Evolutionary conservation across 2,888 invertebrate genomes (phyloP).

Genomic region (Drosophila demipolita): DNA sequence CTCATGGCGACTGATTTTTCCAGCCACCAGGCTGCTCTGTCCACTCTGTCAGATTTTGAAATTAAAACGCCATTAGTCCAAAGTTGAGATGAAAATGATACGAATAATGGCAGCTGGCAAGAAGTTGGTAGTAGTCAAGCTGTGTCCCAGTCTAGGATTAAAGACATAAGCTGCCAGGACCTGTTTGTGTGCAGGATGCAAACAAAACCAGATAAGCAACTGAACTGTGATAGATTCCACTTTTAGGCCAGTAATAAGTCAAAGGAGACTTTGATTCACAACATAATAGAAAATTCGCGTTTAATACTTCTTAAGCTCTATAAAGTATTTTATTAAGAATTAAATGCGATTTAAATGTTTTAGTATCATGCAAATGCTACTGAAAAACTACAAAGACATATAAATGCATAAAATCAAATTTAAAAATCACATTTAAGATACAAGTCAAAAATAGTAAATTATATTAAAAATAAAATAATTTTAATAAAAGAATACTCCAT

Average conservation of each 20-base stretch:
- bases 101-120: slow-evolving; percentile 17
- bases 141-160: slow-evolving; percentile 15
- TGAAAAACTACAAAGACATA: background rate
- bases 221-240: slow-evolving; percentile 23
- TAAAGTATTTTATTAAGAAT: background rate
- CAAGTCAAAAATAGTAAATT: background rate
- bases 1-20: slow-evolving; percentile 18
- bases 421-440: background rate
- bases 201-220: slow-evolving; percentile 16
- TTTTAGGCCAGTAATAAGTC: background rate
- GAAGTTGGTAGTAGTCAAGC: slow-evolving; percentile 3
- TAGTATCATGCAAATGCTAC: background rate
- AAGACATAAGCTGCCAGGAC: slow-evolving; percentile 22
- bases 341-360: background rate
- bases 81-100: slow-evolving; percentile 55
- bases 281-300: background rate
- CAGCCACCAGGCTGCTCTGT: slow-evolving; percentile 2
- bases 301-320: background rate
- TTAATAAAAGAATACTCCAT: background rate
- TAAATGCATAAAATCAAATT: background rate
- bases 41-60: slow-evolving; percentile 37
- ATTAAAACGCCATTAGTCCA: slow-evolving; percentile 73
- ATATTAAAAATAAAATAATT: background rate
- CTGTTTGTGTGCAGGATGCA: slow-evolving; percentile 4
- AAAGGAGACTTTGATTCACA: background rate